phyloP scores from a whole-genome alignment of 2,797 vertebrate species.

The Phrynocephalus guinanensis region DNA sequence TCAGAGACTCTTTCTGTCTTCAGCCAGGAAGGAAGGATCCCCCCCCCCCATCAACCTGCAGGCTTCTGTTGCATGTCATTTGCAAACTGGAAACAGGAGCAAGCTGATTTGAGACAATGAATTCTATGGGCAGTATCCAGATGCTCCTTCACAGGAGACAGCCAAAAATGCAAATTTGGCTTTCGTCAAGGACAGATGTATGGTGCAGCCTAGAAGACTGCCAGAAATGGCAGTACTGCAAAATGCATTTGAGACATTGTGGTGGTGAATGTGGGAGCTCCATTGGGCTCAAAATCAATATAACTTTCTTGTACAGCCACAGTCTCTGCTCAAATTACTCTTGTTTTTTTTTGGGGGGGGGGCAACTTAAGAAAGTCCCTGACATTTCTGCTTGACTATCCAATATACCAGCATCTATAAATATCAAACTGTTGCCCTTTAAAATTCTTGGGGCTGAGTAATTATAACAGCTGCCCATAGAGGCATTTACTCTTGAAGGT shows the following conservation, averaged over 20 bases:
- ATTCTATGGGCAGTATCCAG: background rate
- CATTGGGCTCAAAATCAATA: background rate
- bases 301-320: background rate
- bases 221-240: background rate
- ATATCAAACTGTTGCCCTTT: background rate
- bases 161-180: too few species aligned
- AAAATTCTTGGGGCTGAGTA: background rate
- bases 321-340: too few species aligned
- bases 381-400: background rate
- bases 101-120: background rate
- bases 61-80: background rate
- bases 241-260: too few species aligned
- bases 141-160: background rate
- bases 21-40: slow-evolving; percentile 45
- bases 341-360: background rate
- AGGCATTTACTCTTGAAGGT: background rate
- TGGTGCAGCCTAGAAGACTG: background rate
- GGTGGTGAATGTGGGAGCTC: background rate
- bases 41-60: slow-evolving; percentile 21
- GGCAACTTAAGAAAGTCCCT: background rate
- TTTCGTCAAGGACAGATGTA: background rate
- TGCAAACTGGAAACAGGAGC: background rate
- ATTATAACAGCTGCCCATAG: background rate
- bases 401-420: background rate
- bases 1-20: slow-evolving; percentile 41